phyloP scores from a whole-genome alignment of 2,113 vertebrate genomes.

The Donacobius atricapilla region DNA sequence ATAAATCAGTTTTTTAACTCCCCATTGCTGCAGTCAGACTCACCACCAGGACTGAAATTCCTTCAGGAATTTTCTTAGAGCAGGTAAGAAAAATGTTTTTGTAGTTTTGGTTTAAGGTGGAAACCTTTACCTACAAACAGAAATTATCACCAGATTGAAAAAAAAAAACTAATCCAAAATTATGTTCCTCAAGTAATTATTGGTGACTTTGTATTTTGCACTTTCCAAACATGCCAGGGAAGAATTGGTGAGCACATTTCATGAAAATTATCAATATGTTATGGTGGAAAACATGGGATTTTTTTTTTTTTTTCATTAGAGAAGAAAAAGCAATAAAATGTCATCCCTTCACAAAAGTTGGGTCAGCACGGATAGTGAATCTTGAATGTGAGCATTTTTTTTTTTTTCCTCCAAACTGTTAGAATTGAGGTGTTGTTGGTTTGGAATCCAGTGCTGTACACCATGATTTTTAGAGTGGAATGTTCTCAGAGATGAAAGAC shows the following conservation, averaged over 20 bases:
- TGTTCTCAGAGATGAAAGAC: not conserved
- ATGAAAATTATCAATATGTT: not conserved
- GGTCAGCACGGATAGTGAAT: not conserved
- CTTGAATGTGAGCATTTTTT: not conserved
- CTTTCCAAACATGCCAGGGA: not conserved
- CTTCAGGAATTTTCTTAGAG: not conserved
- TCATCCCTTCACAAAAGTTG: not conserved
- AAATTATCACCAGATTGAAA: not conserved
- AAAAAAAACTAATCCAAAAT: not conserved
- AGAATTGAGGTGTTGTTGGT: not conserved
- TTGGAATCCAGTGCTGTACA: not conserved
- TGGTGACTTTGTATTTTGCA: not conserved
- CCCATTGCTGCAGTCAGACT: not conserved
- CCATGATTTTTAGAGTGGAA: not conserved
- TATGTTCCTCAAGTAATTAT: not conserved
- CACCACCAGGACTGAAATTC: not conserved
- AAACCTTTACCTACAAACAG: not conserved
- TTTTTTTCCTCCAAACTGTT: not conserved
- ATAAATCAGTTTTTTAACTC: not conserved
- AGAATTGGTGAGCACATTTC: not conserved
- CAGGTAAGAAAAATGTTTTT: not conserved
- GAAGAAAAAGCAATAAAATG: not conserved
- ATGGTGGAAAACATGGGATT: not conserved
- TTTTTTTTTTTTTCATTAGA: not conserved
- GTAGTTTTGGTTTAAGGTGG: not conserved